Evolutionary conservation across 2,797 vertebrate genomes (phyloP).

Genomic region (Pseudopleuronectes americanus): DNA sequence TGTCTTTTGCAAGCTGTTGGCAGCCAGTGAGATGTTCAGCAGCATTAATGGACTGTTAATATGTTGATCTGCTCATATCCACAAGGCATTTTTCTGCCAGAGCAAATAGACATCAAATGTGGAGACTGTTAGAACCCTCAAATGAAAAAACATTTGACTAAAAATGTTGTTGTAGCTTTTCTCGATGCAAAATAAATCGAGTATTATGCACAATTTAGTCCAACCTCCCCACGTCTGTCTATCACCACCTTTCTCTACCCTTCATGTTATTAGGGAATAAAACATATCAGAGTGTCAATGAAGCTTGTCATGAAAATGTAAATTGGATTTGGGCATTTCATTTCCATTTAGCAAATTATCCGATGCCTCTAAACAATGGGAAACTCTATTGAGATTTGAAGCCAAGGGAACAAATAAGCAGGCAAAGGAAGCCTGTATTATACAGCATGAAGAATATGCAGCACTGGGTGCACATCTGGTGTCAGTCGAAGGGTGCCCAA

Average conservation of each 20-base stretch:
- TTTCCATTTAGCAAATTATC: conserved; percentile 76
- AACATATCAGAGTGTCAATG: conserved; percentile 73
- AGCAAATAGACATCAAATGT: conserved; percentile 79
- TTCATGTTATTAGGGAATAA: conserved; percentile 59
- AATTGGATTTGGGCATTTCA: conserved; percentile 76
- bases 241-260: conserved; percentile 26
- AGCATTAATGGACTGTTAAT: conserved; percentile 84
- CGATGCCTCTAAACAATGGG: conserved; percentile 64
- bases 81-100: conserved; percentile 79
- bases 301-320: conserved; percentile 77
- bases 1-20: conserved; percentile 69
- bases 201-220: conserved; percentile 26
- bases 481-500: background rate
- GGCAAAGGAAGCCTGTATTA: background rate
- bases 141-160: conserved; percentile 62
- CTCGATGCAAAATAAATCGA: conserved; percentile 48
- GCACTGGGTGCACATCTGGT: conserved; percentile 35
- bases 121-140: conserved; percentile 78
- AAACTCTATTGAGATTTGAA: conserved; percentile 49
- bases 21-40: conserved; percentile 78
- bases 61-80: conserved; percentile 78
- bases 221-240: conserved; percentile 2
- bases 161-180: conserved; percentile 40
- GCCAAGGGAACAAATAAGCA: conserved; percentile 34
- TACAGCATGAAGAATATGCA: conserved; percentile 1